Base-by-base conservation (phyloP, 2,797 vertebrate genomes). In the Centropyge bicolor region DNA sequence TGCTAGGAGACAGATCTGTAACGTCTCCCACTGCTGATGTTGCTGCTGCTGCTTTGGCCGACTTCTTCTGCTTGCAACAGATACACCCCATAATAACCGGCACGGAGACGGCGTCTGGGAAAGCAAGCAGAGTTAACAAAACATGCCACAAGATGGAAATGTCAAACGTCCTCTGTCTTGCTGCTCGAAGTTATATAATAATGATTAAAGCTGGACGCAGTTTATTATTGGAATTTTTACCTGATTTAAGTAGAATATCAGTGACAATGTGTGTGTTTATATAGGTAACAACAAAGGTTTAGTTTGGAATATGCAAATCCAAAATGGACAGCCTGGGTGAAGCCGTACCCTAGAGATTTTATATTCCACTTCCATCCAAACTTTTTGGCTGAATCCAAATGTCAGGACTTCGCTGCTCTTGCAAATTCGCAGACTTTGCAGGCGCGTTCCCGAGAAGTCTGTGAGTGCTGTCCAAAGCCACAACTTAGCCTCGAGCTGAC, bases 21-120 rank as follows among this genome's bases (percentile, higher is more conserved):
- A 78, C 1, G 40, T 87, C 82, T 67, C 16, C 65, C 60, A 56
- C 27, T 81, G 64, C 55, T 63, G 89, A 31, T 81, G 86, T 52
- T 76, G 55, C 67, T 45, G 81, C 51, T 80, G 83, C 65, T 11
- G 68, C 60, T 91, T 95, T 96, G 88, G 80, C 57, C 1, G 93
- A 86, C 82, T 90, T 94, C 74, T 92, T 95, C 94, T 97, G 96
- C 90, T 99, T 99, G 94, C 98, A 99, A 94, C 96, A 97, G 92
- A 95, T 93, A 80, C 98, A 99, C 95, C 98, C 98, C 98, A 99
- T 99, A 90, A 92, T 95, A 93, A 92, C 91, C 90, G 84, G 89
- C 88, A 88, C 87, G 54, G 91, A 92, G 89, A 94, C 74, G 20
- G 77, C 70, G 87, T 84, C 93, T 95, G 84, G 62, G 60, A 71